Conservation (phyloP, 2,888 invertebrate species). For the Leucophenga montana region DNA sequence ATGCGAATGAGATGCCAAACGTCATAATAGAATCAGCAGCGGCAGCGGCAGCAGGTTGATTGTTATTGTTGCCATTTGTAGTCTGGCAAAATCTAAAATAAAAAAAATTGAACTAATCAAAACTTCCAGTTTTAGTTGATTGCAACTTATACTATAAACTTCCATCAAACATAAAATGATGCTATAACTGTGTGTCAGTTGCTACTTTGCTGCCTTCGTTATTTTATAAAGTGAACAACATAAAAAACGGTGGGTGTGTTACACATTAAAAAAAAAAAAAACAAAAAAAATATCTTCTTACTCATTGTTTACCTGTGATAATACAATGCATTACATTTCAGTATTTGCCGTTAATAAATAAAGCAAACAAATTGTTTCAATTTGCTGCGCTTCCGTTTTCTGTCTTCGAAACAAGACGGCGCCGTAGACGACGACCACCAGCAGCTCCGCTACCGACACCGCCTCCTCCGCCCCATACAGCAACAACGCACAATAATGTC, state of each 20-base stretch:
- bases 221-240: too few relatives aligned
- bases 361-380: neutral
- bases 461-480: conserved; percentile 22
- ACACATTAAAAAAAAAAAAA: too few relatives aligned
- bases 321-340: too few relatives aligned
- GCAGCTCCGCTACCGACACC: neutral
- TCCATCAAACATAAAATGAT: neutral
- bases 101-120: neutral
- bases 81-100: too few relatives aligned
- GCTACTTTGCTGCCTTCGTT: neutral
- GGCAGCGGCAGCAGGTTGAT: too few relatives aligned
- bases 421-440: neutral
- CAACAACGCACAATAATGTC: conserved; percentile 43
- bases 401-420: neutral
- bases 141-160: neutral
- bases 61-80: too few relatives aligned
- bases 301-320: too few relatives aligned
- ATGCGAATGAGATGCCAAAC: too few relatives aligned
- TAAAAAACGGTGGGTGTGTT: neutral
- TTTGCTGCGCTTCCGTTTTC: conserved; percentile 3
- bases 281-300: neutral
- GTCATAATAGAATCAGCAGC: too few relatives aligned
- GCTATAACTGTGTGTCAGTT: neutral
- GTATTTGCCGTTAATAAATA: neutral
- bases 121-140: neutral